phyloP scores from a whole-genome alignment of 2,888 invertebrate genomes.

The Drosophila pseudotalamancana region DNA sequence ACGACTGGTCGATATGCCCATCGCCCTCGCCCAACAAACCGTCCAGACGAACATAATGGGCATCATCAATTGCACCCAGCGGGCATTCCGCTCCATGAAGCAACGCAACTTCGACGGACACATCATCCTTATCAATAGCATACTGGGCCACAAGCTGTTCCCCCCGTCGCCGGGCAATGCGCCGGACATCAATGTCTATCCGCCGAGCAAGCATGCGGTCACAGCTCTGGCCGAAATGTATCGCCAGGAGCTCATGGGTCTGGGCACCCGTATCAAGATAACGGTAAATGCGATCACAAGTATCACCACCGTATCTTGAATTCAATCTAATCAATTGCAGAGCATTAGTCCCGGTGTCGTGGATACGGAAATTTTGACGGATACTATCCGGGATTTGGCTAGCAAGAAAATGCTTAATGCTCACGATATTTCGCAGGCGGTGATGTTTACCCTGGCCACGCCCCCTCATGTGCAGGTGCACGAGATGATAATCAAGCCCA shows the following conservation, averaged over 20 bases:
- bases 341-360: conserved; percentile 79
- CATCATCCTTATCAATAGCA: conserved; percentile 85
- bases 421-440: conserved; percentile 76
- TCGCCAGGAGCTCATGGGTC: conserved; percentile 80
- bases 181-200: conserved; percentile 76
- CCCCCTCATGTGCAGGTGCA: conserved; percentile 77
- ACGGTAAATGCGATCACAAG: conserved; percentile 71
- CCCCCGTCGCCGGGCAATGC: conserved; percentile 12
- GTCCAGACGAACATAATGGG: conserved; percentile 85
- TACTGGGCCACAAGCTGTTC: conserved; percentile 77
- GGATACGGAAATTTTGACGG: conserved; percentile 75
- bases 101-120: conserved; percentile 84
- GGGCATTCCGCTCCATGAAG: conserved; percentile 85
- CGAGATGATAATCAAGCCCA: conserved; percentile 75
- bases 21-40: conserved; percentile 61
- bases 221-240: conserved; percentile 82
- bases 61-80: conserved; percentile 84
- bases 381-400: conserved; percentile 19
- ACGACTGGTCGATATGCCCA: conserved; percentile 61
- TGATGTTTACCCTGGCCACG: conserved; percentile 73
- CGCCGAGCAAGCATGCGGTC: conserved; percentile 81
- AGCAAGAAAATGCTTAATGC: conserved; percentile 59
- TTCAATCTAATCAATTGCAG: conserved; percentile 24
- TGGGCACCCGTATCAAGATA: conserved; percentile 81
- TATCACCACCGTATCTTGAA: neutral